A percentile compares a stretch with the other conserved stretches of the same genome.
Evolutionary conservation across 2,113 vertebrate genomes (phyloP).

Genomic region (Gnathonemus echidnorhynchus): DNA sequence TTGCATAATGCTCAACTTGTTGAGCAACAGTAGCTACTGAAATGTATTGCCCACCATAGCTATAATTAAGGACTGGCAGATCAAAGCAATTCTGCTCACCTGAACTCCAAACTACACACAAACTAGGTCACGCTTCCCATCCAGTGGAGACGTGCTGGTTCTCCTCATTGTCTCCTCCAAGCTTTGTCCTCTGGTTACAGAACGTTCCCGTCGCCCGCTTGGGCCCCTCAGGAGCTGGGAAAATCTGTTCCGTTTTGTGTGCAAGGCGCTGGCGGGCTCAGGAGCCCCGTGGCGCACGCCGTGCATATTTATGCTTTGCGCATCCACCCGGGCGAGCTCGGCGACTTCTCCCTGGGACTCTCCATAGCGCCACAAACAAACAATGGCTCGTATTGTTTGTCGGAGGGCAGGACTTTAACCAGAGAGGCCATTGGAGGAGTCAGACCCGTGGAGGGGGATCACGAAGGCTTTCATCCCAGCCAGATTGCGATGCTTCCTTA

Average conservation of each 20-base stretch:
- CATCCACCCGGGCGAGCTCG: neutral
- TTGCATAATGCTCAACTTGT: neutral
- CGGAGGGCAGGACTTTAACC: neutral
- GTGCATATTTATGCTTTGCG: neutral
- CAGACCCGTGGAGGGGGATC: conserved; percentile 26
- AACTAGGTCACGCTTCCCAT: conserved; percentile 4
- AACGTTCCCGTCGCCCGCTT: neutral
- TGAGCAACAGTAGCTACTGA: neutral
- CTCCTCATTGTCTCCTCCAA: neutral
- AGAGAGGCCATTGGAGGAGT: conserved; percentile 14
- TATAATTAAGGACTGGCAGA: neutral
- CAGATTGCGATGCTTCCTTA: conserved; percentile 44
- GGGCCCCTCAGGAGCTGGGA: neutral
- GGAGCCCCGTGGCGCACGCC: neutral
- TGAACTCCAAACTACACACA: conserved; percentile 5
- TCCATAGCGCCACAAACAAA: conserved; percentile 9
- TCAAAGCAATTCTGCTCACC: conserved; percentile 6
- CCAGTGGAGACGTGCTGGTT: neutral
- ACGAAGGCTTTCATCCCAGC: conserved; percentile 43
- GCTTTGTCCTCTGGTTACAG: neutral
- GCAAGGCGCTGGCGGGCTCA: neutral
- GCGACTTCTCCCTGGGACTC: neutral
- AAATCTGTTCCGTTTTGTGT: conserved; percentile 3
- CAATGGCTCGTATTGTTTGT: conserved; percentile 16
- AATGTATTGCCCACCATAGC: neutral